Percentiles rank a stretch among this genome's conserved stretches.
These are phyloP conservation scores for Caenorhabditis becei DNA, from an alignment of 2,888 invertebrate genomes.

Conservation along the genomic window DNA sequence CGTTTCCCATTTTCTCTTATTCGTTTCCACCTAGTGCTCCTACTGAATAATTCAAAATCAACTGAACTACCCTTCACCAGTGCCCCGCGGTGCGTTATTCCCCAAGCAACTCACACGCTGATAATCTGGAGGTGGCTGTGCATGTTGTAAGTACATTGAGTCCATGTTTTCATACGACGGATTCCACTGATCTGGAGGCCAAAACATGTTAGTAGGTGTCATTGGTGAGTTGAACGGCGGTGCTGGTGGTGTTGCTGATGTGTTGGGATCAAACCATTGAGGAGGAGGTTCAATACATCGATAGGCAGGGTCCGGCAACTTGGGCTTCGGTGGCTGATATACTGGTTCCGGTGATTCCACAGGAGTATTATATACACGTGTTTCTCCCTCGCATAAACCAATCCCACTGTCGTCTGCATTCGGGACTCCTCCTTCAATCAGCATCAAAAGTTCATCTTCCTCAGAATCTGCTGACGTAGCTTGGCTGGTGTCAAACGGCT, in stretches of 20 bases:
- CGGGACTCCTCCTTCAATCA: constrained; percentile 13
- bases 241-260: neutral
- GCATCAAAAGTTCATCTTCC: constrained; percentile 22
- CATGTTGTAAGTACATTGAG: too few relatives aligned
- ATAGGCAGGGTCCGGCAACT: neutral
- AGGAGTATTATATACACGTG: too few relatives aligned
- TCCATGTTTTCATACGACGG: neutral
- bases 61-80: neutral
- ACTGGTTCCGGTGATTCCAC: neutral
- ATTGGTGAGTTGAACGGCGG: too few relatives aligned
- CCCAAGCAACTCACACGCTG: constrained; percentile 34
- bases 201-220: too few relatives aligned
- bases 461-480: constrained; percentile 13
- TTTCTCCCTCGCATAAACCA: too few relatives aligned
- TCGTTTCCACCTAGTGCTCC: constrained; percentile 34
- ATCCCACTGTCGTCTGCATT: too few relatives aligned
- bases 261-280: constrained; percentile 12
- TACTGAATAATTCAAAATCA: constrained; percentile 48
- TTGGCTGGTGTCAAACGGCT: neutral
- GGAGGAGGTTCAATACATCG: neutral
- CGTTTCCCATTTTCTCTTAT: constrained; percentile 11
- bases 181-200: neutral
- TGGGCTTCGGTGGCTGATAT: neutral
- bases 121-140: neutral
- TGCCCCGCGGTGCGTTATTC: neutral